Evolutionary conservation across 2,888 invertebrate species (phyloP).

Genomic region (Pammene aurita): DNA sequence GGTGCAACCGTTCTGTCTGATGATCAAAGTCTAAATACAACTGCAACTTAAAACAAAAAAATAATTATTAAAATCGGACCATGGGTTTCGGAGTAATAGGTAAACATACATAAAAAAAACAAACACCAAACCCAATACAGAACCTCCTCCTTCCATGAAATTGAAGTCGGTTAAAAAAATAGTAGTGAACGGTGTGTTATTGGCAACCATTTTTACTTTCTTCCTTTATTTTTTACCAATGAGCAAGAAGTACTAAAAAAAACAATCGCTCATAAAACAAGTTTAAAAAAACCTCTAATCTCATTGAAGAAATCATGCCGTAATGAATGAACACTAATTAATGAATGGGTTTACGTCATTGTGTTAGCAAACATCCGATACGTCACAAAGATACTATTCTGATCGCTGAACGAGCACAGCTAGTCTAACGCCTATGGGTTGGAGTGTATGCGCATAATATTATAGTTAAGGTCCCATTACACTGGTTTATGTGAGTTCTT

Average conservation of each 20-base stretch:
- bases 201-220: background rate
- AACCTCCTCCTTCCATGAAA: too few relatives aligned
- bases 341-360: conserved; percentile 8
- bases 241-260: background rate
- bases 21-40: too few relatives aligned
- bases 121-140: too few relatives aligned
- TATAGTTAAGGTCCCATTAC: background rate
- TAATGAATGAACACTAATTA: conserved; percentile 1
- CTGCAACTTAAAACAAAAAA: too few relatives aligned
- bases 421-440: too few relatives aligned
- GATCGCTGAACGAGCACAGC: background rate
- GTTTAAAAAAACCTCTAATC: background rate
- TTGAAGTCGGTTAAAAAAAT: too few relatives aligned
- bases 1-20: too few relatives aligned
- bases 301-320: background rate
- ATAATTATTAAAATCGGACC: too few relatives aligned
- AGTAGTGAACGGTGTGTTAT: background rate
- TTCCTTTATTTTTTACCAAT: background rate
- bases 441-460: too few relatives aligned
- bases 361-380: conserved; percentile 2
- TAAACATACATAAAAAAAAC: too few relatives aligned
- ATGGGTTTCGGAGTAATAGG: too few relatives aligned
- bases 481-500: background rate
- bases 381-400: background rate
- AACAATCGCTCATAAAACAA: background rate